These are phyloP conservation scores for Stegostoma tigrinum DNA, from an alignment of 2,113 vertebrate species.

Conservation along the genomic window DNA sequence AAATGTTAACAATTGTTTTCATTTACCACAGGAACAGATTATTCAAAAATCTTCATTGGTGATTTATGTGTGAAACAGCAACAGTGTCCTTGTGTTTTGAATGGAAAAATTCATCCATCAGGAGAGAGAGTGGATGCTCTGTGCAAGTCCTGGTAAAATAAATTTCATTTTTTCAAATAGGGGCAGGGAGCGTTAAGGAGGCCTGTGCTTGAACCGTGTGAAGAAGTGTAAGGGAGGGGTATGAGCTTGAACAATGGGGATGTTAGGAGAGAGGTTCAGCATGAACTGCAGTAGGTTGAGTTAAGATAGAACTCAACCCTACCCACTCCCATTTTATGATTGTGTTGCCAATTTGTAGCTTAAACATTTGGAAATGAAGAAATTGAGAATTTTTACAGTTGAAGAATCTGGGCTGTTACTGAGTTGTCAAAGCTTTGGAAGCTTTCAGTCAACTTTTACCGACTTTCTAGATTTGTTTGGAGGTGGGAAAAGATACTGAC, in stretches of 20 bases:
- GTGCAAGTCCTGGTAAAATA: conserved; percentile 26
- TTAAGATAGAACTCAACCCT: neutral
- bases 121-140: conserved; percentile 23
- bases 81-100: conserved; percentile 1
- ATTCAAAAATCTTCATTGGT: neutral
- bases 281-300: neutral
- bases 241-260: neutral
- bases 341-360: neutral
- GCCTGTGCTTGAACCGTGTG: neutral
- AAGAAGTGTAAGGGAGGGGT: neutral
- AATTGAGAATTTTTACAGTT: neutral
- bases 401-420: neutral
- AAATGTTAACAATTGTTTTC: neutral
- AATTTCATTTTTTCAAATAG: neutral
- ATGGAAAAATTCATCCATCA: conserved; percentile 13
- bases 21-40: neutral
- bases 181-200: neutral
- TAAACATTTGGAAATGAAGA: neutral
- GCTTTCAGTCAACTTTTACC: neutral
- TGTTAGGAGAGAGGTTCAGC: neutral
- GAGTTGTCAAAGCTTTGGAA: neutral
- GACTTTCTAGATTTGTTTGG: neutral
- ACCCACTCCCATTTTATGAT: neutral
- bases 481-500: neutral
- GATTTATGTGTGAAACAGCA: neutral